Percentiles rank a stretch among this genome's conserved stretches.
phyloP scores from a whole-genome alignment of 2,113 vertebrate genomes.

The Oxyruncus cristatus region DNA sequence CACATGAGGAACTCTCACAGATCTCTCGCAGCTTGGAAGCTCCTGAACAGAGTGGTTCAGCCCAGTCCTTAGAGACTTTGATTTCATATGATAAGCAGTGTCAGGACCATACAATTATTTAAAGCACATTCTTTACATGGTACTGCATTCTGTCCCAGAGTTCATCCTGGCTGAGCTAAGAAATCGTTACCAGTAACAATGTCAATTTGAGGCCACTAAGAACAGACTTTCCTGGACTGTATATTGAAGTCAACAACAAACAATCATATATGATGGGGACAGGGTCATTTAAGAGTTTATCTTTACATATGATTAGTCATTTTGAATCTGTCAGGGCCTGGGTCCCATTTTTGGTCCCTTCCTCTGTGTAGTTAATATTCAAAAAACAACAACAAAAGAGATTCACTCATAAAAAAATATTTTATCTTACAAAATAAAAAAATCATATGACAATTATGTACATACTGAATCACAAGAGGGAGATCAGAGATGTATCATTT shows the following conservation, averaged over 20 bases:
- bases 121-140: background rate
- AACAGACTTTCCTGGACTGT: background rate
- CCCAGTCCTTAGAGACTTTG: background rate
- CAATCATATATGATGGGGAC: background rate
- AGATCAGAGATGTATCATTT: conserved; percentile 9
- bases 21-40: background rate
- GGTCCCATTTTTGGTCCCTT: background rate
- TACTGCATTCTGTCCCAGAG: background rate
- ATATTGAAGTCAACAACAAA: background rate
- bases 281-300: background rate
- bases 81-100: background rate
- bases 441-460: conserved; percentile 14
- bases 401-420: background rate
- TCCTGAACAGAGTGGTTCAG: background rate
- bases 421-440: background rate
- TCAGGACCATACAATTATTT: background rate
- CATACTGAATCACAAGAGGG: conserved; percentile 3
- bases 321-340: background rate
- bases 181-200: background rate
- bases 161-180: background rate
- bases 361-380: background rate
- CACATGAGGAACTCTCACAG: background rate
- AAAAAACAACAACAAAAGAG: background rate
- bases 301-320: background rate
- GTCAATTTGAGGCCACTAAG: background rate